phyloP scores from a whole-genome alignment of 2,888 invertebrate genomes.

The Syrista parreyssii region DNA sequence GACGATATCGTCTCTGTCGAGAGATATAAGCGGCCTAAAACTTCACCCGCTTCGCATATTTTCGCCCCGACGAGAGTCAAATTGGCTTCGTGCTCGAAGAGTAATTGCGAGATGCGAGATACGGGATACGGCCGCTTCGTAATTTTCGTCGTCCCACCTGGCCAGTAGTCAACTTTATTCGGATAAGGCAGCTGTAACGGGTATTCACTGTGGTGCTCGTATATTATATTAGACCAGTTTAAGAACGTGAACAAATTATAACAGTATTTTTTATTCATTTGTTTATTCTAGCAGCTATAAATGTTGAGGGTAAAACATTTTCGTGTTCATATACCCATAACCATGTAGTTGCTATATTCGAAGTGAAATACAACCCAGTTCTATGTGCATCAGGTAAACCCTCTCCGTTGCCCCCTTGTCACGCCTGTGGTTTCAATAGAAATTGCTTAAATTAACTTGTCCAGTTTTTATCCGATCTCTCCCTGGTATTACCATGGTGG shows the following conservation, averaged over 20 bases:
- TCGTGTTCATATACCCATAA: no score
- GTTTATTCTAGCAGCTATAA: no score
- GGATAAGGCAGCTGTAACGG: not conserved
- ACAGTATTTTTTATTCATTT: no score
- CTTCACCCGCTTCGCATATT: slow-evolving; percentile 29
- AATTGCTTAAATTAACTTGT: not conserved
- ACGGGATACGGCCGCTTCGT: slow-evolving; percentile 31
- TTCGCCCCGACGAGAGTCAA: slow-evolving; percentile 33
- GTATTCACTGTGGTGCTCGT: no score
- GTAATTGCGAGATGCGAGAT: slow-evolving; percentile 49
- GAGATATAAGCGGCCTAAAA: slow-evolving; percentile 2
- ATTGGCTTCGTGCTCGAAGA: slow-evolving; percentile 41
- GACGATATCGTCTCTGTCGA: not conserved
- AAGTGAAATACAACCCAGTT: no score
- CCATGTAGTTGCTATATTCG: no score
- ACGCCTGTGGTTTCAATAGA: not conserved
- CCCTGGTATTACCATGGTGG: not conserved
- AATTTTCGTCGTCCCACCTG: slow-evolving; percentile 30
- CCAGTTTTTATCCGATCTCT: not conserved
- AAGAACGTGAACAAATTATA: no score
- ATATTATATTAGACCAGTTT: no score
- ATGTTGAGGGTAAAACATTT: no score
- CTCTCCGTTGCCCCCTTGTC: no score
- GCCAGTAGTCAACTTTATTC: slow-evolving; percentile 2
- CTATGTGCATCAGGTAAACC: no score